These are phyloP conservation scores for Crocuta crocuta DNA, from an alignment of 2,113 vertebrate species.

Conservation along the genomic window DNA sequence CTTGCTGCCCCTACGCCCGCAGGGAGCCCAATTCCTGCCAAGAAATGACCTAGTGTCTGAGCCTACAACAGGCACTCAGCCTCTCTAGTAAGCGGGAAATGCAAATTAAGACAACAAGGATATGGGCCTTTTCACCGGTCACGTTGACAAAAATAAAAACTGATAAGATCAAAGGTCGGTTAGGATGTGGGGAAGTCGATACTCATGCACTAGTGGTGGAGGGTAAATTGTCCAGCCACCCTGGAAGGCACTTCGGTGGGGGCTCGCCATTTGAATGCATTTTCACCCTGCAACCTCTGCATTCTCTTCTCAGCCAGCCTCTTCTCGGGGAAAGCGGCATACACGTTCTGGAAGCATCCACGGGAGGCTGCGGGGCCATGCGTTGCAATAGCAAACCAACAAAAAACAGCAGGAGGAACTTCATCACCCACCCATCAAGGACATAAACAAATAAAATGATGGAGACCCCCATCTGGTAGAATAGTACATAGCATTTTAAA, in stretches of 20 bases:
- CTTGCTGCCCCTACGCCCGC: not conserved
- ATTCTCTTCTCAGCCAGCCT: not conserved
- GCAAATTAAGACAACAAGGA: slow-evolving; percentile 38
- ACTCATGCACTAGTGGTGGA: not conserved
- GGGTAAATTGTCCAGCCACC: not conserved
- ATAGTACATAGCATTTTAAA: not conserved
- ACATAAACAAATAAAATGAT: not conserved
- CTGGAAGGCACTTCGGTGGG: not conserved
- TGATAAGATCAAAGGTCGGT: slow-evolving; percentile 60
- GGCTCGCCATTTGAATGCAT: not conserved
- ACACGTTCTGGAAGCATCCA: not conserved
- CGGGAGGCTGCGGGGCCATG: fast-evolving
- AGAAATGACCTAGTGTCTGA: not conserved
- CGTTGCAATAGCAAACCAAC: not conserved
- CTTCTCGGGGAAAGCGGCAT: not conserved
- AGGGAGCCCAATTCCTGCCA: not conserved
- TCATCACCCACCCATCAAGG: not conserved
- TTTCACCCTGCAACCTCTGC: not conserved
- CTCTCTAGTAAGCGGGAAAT: not conserved
- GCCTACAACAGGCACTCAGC: not conserved
- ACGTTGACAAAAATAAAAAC: slow-evolving; percentile 63
- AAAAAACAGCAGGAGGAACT: not conserved
- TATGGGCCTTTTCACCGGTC: not conserved
- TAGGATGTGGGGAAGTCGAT: slow-evolving; percentile 52
- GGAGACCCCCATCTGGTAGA: not conserved